Base-by-base conservation (phyloP, 2,797 vertebrate species). In the Macroramphosus scolopax region DNA sequence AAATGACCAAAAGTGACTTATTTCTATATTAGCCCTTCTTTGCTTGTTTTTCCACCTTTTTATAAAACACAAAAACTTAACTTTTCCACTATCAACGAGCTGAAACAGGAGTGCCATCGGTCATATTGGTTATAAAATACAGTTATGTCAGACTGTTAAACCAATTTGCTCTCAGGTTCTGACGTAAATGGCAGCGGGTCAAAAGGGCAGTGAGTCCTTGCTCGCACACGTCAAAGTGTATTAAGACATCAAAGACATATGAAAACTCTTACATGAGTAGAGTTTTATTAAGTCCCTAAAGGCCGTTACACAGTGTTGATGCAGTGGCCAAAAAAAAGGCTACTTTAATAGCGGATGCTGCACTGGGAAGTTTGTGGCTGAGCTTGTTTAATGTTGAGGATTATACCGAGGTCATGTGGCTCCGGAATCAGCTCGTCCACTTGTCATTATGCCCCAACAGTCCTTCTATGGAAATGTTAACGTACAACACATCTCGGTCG, bases 131-230 rank as follows among this genome's bases (percentile, higher is more conserved):
- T 64, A 17, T 36, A 47, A 48, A 48, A 46, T 49, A 11, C 39
- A 17, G 16, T 60, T 20, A 67, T 53, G 57, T 74, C 42, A 63
- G 40, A 41, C 43, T 43, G 31, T 54, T 70, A 15, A 43, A 36
- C 20, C 41, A 15, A 36, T 60, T 50, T 48, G 37, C 39, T 38
- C 22, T 45, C 17, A 9, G 45, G 41, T 18, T 38, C 34, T 53
- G 38, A 71, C 8, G 6, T 20, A 38, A 65, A 49, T 43, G 24
- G 30, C 30, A 17, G 2, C 1, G 17, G 42, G 13, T 36, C 51
- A 41, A 48, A 4, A 38, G 29, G 3, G 12, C 7, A 29, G 13
- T 5, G 35, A 42, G 25, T 30, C 17, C 36, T 26, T 15, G 5
- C 12, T 12, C 8, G 33, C 29, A 32, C 37, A 45, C 14, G 13